A percentile compares a stretch with the other conserved stretches of the same genome.
Evolutionary conservation across 2,888 invertebrate genomes (phyloP).

Genomic region (Allolobophora icterica): DNA sequence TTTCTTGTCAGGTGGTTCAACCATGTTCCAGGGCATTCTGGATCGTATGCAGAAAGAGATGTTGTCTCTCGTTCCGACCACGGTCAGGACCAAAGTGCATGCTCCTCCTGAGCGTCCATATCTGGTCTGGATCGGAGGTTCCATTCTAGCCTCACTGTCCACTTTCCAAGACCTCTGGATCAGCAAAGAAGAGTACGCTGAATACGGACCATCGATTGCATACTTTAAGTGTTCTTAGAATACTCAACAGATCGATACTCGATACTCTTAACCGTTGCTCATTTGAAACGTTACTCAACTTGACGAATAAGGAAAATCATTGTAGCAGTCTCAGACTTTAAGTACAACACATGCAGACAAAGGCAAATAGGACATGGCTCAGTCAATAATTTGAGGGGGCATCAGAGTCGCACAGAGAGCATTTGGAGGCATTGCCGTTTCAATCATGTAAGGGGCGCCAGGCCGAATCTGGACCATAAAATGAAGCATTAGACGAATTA

Average conservation of each 20-base stretch:
- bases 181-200: conserved; percentile 95
- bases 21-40: conserved; percentile 95
- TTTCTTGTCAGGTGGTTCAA: conserved; percentile 89
- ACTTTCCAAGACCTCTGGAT: conserved; percentile 95
- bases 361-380: too few species aligned
- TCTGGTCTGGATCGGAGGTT: conserved; percentile 98
- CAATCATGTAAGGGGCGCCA: too few species aligned
- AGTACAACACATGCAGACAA: too few species aligned
- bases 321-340: too few species aligned
- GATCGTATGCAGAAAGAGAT: conserved; percentile 98
- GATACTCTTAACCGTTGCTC: neutral
- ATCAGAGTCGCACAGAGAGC: too few species aligned
- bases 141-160: conserved; percentile 88
- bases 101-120: conserved; percentile 95
- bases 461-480: too few species aligned
- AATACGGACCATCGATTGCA: conserved; percentile 92
- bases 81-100: conserved; percentile 77
- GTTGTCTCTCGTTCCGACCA: conserved; percentile 77
- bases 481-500: too few species aligned
- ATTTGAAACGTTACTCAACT: neutral
- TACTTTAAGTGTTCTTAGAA: neutral
- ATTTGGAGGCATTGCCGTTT: too few species aligned
- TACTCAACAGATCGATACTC: too few species aligned
- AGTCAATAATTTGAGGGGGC: too few species aligned
- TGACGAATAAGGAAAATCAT: neutral